Conservation (phyloP, 2,888 invertebrate genomes). For the Urechis unicinctus region DNA sequence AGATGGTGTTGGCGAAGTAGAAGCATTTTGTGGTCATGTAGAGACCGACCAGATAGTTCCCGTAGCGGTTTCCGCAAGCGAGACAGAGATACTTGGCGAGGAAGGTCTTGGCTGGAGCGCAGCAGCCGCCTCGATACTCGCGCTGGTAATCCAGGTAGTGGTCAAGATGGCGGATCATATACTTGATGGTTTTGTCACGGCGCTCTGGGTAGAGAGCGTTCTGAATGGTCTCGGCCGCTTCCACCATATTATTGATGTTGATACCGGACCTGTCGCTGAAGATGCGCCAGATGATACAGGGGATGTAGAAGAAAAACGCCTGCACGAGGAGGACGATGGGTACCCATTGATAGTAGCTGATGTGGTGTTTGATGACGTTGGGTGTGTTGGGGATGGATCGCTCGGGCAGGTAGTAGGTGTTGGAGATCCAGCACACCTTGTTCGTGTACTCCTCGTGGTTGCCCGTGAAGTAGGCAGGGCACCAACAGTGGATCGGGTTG, state of each 20-base stretch:
- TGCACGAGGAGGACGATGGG: slow-evolving; percentile 51
- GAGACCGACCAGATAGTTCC: slow-evolving; percentile 53
- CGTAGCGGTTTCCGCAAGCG: slow-evolving; percentile 49
- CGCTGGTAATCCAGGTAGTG: slow-evolving; percentile 49
- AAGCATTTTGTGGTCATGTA: slow-evolving; percentile 52
- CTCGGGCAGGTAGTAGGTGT: slow-evolving; percentile 23
- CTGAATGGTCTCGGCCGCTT: slow-evolving; percentile 35
- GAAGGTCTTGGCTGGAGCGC: slow-evolving; percentile 42
- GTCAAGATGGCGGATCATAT: slow-evolving; percentile 53
- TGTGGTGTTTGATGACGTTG: slow-evolving; percentile 13
- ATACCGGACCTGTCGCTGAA: slow-evolving; percentile 42
- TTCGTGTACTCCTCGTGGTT: slow-evolving; percentile 25
- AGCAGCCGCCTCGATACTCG: slow-evolving; percentile 48
- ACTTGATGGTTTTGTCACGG: slow-evolving; percentile 51
- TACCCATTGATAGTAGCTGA: slow-evolving; percentile 45
- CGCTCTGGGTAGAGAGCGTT: slow-evolving; percentile 52
- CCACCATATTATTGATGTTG: slow-evolving; percentile 50
- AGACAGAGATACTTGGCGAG: slow-evolving; percentile 46
- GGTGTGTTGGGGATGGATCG: slow-evolving; percentile 11
- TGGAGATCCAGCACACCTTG: slow-evolving; percentile 27
- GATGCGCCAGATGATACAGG: slow-evolving; percentile 26
- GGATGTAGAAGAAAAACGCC: slow-evolving; percentile 53
- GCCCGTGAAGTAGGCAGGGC: slow-evolving; percentile 28
- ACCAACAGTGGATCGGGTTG: slow-evolving; percentile 51
- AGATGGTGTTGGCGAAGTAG: slow-evolving; percentile 51